Base-by-base conservation (phyloP, 2,797 vertebrate species). In the Acipenser oxyrinchus region DNA sequence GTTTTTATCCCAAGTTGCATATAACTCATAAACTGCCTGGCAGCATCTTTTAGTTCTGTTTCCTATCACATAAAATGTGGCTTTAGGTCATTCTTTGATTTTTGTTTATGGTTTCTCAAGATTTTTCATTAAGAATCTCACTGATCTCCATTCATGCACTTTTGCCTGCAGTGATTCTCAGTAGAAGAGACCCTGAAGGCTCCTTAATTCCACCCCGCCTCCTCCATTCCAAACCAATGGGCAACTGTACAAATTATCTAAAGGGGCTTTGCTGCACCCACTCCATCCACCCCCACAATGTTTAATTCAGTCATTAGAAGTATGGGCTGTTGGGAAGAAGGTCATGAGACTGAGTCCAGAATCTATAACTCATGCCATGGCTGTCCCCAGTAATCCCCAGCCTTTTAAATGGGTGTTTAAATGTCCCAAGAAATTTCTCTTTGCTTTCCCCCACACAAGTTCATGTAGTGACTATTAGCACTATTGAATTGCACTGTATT, bases 1-100 rank as follows among this genome's bases (percentile, higher is more conserved):
- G 59, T 65, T 50, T 68, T 65, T 57, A 68, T 68, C 62, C 66
- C 62, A 37, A 48, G 23, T 57, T 62, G 70, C 52, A n/a, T 53
- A 61, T 60, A 71, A 68, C 65, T 65, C 50, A 68, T 48, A 57
- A 6, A 23, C 37, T 49, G 48, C 63, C 59, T 62, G 51, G 59
- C 58, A 62, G 57, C 66, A 58, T 65, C 53, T 60, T 37, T 51
- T 49, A 10, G n/a, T 52, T 64, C 66, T 71, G 62, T 52, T 62
- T 71, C 63, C 63, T 59, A 62, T 67, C 69, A 70, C 37, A 37
- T 18, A 48, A 8, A 52, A 7, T 10, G n/a, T 66, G 48, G 8
- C 51, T 71, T 68, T 7, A 63, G 55, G 23, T 68, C 59, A 18
- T 51, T 65, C 37, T 51, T 15, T 67, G 51, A 15, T 11, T 51